These are phyloP conservation scores for Scolopax rusticola DNA, from an alignment of 2,797 vertebrate species.

Conservation along the genomic window DNA sequence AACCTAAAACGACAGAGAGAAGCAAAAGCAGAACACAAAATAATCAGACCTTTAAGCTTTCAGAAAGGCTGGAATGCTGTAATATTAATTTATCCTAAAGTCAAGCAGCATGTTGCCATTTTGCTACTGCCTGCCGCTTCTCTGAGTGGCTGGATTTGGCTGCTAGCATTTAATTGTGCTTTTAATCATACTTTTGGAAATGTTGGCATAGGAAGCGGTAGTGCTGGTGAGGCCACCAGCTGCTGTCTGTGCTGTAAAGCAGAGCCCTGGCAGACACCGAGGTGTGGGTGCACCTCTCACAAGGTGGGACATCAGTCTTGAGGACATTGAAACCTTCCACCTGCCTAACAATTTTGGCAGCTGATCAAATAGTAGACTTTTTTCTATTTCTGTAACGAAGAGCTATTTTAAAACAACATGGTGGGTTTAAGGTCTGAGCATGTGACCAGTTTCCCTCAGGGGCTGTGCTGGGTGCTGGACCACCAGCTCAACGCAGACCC, in stretches of 20 bases:
- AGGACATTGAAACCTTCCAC: not conserved
- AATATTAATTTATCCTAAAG: not conserved
- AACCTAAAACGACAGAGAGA: not conserved
- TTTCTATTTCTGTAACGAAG: not conserved
- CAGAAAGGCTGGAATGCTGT: not conserved
- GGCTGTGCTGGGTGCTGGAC: not conserved
- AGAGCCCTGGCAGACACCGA: not conserved
- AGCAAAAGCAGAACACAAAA: not conserved
- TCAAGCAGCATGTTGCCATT: not conserved
- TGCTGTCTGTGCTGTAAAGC: not conserved
- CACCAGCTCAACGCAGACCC: not conserved
- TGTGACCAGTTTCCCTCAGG: not conserved
- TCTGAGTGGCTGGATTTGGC: not conserved
- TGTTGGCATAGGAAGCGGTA: fast-evolving
- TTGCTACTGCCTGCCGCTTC: not conserved
- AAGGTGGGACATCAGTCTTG: not conserved
- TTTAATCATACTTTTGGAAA: not conserved
- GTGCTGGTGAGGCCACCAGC: not conserved
- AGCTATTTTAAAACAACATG: not conserved
- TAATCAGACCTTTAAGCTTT: not conserved
- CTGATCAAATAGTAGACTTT: not conserved
- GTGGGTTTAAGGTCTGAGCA: not conserved
- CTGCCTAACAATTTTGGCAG: not conserved
- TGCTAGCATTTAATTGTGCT: not conserved
- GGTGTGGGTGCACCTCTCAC: fast-evolving